Evolutionary conservation across 92 coral and sea anemone species (phyloP), one percentile per base, ranked within the genome.

Genomic region (Porites lobata): DNA sequence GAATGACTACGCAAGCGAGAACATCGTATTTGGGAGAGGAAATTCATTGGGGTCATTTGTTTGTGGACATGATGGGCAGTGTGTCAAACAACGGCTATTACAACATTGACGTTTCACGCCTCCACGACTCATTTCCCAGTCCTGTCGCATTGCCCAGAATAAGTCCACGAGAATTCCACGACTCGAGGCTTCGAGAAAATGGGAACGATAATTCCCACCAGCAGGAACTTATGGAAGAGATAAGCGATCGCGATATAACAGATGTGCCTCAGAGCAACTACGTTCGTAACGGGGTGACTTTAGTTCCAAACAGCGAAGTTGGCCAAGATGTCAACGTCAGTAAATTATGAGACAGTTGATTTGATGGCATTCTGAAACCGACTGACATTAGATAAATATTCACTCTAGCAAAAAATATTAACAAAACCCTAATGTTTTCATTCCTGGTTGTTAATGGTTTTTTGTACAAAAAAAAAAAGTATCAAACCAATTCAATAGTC

Each of bases 1-100:
- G 97, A 20, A 94, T 94, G 97, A 88, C 94, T 1, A 88, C 90
- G 76, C 95, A 94, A 75, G 97, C 97, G 6, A 84, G 97, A 50
- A 94, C 97, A 6, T 94, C 97, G 54, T 94, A 94, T 64, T 72
- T 94, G 64, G 87, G 93, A 6, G 97, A 94, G 47, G 97, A 94
- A 73, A 92, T 94, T 38, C 75, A 92, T 24, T 94, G 97, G 97
- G 95, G 97, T 3, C 93, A 93, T n/a, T 86, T 89, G 61, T 94
- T 94, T 79, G 38, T 75, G 11, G 82, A 93, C 59, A 80, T 94
- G 18, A 61, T 89, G 76, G 18, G 79, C 72, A 78, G 83, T n/a
- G 77, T 78, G 73, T 63, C 75, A 54, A 76, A 18, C 6, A 76
- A 18, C 6, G 90, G 83, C 0, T 22, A 14, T 26, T 71, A 59